Conservation (phyloP, 2,113 vertebrate genomes). For the Thomomys bottae region DNA sequence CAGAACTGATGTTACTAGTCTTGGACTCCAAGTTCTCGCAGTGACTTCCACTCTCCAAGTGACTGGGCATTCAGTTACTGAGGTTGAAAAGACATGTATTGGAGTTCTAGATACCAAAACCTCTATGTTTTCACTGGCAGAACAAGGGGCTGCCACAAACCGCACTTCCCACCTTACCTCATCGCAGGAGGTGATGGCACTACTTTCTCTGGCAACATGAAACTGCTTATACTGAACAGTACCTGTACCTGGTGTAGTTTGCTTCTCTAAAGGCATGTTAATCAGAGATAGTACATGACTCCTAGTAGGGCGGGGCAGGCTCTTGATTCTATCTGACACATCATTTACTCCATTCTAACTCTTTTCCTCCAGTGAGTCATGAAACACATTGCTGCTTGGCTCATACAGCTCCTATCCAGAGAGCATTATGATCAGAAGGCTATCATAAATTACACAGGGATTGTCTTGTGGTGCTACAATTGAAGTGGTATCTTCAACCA, state of each 20-base stretch:
- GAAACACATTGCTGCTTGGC: neutral
- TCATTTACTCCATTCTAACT: neutral
- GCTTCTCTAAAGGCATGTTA: conserved; percentile 40
- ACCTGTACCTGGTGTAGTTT: neutral
- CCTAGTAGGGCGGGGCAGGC: neutral
- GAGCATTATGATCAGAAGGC: neutral
- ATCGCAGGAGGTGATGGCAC: neutral
- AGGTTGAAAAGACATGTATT: neutral
- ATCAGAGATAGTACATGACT: neutral
- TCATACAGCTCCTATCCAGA: conserved; percentile 27
- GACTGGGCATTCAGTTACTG: neutral
- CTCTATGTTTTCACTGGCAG: neutral
- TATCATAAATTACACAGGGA: neutral
- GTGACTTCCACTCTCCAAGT: neutral
- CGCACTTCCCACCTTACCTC: neutral
- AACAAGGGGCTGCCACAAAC: neutral
- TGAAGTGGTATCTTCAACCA: neutral
- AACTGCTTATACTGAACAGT: neutral
- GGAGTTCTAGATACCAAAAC: neutral
- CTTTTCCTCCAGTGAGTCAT: neutral
- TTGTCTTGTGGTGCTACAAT: neutral
- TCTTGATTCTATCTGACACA: neutral
- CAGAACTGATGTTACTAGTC: neutral
- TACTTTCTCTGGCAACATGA: conserved; percentile 10
- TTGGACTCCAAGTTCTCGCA: neutral